Base-by-base conservation (phyloP, 2,113 vertebrate genomes). In the Meleagris gallopavo region DNA sequence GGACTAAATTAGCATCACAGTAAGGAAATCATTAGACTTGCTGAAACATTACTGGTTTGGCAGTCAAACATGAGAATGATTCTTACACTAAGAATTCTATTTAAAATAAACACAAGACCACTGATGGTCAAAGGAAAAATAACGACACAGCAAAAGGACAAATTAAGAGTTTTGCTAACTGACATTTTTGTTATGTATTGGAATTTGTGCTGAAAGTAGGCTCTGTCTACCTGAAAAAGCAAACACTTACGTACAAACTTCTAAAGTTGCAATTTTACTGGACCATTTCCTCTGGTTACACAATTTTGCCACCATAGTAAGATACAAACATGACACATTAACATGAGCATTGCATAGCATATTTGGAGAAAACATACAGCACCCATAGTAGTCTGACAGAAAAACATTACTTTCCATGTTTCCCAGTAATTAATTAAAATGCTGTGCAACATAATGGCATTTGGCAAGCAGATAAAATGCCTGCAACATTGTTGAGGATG, bases 401-500 rank as follows among this genome's bases (percentile, higher is more conserved):
- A 66, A 24, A 16, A 2, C 11, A n/a, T 54, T 38, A 16, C 52
- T 30, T 81, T 57, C 69, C 43, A 41, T 24, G 18, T 76, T 70
- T 18, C 21, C 29, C 61, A 58, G 6, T 32, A 12, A 24, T 58
- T 32, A 61, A 83, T 72, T 86, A 69, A 92, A 69, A 25, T 82
- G 29, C 29, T 85, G 11, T 73, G 34, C 34, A 75, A 45, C 54
- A 22, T 17, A 7, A 34, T 52, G 24, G 15, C 50, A 79, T 73
- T 91, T 95, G 66, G 32, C 29, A 91, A 89, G 54, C 24, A 83
- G 73, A 5, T 72, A 92, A 91, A 95, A 78, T 43, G 45, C 65
- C 27, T 76, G 11, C 20, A 22, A 19, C 14, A 15, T 29, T 20
- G 27, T 10, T 69, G 70, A 88, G 14, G 36, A 27, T 75, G 25